A percentile compares a stretch with the other conserved stretches of the same genome.
phyloP scores from a whole-genome alignment of 2,797 vertebrate species.

The Lepilemur ruficaudatus region DNA sequence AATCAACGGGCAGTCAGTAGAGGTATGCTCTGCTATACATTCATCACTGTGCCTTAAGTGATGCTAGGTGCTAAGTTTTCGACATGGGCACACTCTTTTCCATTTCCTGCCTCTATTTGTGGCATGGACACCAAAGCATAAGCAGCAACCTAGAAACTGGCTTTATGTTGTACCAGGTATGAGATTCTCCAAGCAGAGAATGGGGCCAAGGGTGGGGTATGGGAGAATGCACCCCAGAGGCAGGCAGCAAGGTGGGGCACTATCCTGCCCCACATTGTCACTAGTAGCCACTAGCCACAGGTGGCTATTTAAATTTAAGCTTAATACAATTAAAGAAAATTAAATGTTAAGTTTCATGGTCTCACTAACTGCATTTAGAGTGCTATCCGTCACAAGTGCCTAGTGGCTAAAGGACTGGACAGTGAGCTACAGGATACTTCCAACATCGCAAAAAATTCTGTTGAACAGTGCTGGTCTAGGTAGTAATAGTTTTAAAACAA shows the following conservation, averaged over 20 bases:
- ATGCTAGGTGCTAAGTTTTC: neutral
- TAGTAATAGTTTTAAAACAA: conserved; percentile 18
- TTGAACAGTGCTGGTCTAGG: neutral
- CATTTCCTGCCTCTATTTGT: neutral
- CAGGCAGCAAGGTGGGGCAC: neutral
- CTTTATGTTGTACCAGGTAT: neutral
- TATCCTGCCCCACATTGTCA: neutral
- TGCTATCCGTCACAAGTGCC: neutral
- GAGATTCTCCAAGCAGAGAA: neutral
- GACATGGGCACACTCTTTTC: neutral
- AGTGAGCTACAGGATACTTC: neutral
- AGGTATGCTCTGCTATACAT: neutral
- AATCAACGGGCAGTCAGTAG: neutral
- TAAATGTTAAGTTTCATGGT: neutral
- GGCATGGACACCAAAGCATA: neutral
- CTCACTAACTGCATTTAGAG: neutral
- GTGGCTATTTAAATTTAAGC: neutral
- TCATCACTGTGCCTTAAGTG: neutral
- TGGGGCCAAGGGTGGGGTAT: neutral
- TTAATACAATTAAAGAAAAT: neutral
- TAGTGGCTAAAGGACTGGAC: neutral
- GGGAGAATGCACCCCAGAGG: neutral
- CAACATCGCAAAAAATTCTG: neutral
- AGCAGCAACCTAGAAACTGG: neutral
- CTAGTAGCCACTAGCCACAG: neutral